These are phyloP conservation scores for Rhadina sibilatrix DNA, from an alignment of 2,113 vertebrate species.

Conservation along the genomic window DNA sequence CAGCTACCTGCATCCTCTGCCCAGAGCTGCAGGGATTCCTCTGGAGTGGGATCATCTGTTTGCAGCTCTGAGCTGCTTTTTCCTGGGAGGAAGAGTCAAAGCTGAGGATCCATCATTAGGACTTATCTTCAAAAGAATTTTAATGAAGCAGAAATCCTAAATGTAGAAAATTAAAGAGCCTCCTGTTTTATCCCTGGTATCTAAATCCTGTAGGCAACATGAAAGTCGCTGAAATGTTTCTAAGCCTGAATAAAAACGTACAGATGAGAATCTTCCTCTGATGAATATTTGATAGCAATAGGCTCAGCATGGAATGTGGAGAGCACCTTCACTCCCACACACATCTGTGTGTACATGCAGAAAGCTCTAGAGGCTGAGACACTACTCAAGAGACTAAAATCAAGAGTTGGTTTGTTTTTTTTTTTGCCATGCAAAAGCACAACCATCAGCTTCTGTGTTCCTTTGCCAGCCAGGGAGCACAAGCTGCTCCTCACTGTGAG, in stretches of 20 bases:
- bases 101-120: constrained; percentile 2
- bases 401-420: background rate
- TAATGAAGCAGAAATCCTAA: constrained; percentile 27
- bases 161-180: background rate
- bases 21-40: background rate
- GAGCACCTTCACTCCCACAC: background rate
- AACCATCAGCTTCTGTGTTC: background rate
- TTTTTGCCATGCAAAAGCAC: background rate
- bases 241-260: constrained; percentile 18
- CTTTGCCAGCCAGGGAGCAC: background rate
- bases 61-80: background rate
- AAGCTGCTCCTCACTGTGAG: rapidly evolving
- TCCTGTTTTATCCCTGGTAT: constrained; percentile 10
- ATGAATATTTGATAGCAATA: constrained; percentile 28
- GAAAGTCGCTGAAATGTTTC: constrained; percentile 17
- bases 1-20: background rate
- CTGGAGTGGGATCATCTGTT: background rate
- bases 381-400: background rate
- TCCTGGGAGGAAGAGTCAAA: background rate
- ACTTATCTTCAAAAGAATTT: constrained; percentile 31
- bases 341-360: background rate
- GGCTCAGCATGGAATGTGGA: background rate
- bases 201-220: constrained; percentile 31
- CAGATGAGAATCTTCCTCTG: constrained; percentile 28
- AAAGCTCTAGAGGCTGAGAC: background rate